A percentile compares a stretch with the other conserved stretches of the same genome.
phyloP scores from a whole-genome alignment of 2,797 vertebrate species.

The Erethizon dorsatum region DNA sequence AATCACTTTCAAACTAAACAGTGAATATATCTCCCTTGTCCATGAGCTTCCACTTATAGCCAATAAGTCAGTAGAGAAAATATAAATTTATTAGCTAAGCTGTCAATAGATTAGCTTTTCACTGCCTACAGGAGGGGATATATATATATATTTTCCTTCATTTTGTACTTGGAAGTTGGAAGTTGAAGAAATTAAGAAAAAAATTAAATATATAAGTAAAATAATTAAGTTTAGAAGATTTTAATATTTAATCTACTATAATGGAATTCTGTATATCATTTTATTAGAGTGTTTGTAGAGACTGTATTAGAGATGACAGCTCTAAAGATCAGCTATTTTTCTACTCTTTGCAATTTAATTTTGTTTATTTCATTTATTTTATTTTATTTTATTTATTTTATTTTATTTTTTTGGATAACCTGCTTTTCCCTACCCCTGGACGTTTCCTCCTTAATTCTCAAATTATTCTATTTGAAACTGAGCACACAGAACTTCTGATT shows the following conservation, averaged over 20 bases:
- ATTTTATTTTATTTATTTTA: too few species aligned
- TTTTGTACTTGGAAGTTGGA: not conserved
- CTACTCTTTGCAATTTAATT: not conserved
- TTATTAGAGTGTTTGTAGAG: not conserved
- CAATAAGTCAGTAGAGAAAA: slow-evolving; percentile 19
- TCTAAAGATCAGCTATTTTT: not conserved
- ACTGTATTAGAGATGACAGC: not conserved
- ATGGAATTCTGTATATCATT: not conserved
- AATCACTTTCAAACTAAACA: not conserved
- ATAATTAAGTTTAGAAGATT: not conserved
- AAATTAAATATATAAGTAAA: not conserved
- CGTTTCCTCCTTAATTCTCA: not conserved
- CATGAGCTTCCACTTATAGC: not conserved
- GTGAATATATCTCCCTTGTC: not conserved
- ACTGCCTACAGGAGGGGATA: not conserved
- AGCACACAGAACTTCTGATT: not conserved
- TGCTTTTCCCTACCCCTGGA: not conserved
- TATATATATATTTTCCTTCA: not conserved
- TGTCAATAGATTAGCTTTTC: not conserved
- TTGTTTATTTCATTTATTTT: not conserved
- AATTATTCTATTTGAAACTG: not conserved
- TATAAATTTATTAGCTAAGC: not conserved
- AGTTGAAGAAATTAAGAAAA: not conserved
- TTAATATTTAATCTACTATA: not conserved
- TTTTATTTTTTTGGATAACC: not conserved